A percentile compares a stretch with the other conserved stretches of the same genome.
These are phyloP conservation scores for Calliphora vicina DNA, from an alignment of 1,140 invertebrate species.

Conservation along the genomic window DNA sequence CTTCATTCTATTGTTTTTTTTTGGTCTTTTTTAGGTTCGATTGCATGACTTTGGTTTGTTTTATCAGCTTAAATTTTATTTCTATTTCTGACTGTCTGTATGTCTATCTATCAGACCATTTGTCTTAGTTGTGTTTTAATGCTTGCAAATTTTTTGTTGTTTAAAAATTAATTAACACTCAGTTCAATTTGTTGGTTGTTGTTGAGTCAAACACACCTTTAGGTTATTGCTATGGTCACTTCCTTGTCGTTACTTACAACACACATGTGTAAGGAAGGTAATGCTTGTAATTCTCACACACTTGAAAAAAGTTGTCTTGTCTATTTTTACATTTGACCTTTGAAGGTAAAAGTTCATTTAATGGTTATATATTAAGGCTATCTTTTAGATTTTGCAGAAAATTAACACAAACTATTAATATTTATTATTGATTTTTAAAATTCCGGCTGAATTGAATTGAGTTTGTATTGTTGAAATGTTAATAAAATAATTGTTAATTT, in stretches of 20 bases:
- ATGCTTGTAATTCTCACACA: not conserved
- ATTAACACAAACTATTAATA: not conserved
- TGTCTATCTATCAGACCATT: not conserved
- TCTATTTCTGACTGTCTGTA: not conserved
- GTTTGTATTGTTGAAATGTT: too few relatives aligned
- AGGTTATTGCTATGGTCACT: not conserved
- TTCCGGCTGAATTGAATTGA: too few relatives aligned
- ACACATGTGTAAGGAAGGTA: not conserved
- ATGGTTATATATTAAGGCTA: too few relatives aligned
- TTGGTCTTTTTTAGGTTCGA: not conserved
- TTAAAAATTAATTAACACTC: not conserved
- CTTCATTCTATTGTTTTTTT: not conserved
- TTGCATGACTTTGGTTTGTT: slow-evolving; percentile 3
- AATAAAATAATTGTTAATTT: too few relatives aligned
- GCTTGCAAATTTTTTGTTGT: not conserved
- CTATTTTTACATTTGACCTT: not conserved
- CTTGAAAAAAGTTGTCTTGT: not conserved
- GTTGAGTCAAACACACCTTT: not conserved
- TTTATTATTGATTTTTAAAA: too few relatives aligned
- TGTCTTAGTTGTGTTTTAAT: not conserved
- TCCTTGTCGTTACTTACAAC: not conserved
- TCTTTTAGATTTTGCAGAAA: not conserved
- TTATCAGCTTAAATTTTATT: not conserved
- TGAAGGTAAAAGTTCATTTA: not conserved
- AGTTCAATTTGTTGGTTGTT: not conserved